A percentile compares a stretch with the other conserved stretches of the same genome.
Conservation (phyloP, 92 coral and sea anemone species). For the Montipora capitata region DNA sequence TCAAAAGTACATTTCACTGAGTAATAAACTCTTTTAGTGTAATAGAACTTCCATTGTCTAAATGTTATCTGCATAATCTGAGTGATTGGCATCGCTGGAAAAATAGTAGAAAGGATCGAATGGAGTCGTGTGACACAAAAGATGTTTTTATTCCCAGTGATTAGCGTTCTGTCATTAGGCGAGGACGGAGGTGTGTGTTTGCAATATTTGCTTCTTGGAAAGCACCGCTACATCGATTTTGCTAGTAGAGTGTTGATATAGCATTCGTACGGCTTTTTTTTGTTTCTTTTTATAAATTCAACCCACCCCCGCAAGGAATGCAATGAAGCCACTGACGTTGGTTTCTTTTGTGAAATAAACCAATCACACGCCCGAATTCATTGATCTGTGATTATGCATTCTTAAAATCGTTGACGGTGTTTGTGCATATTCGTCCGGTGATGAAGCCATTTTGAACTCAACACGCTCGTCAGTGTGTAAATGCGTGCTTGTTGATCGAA, state of each 20-base stretch:
- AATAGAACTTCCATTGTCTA: background rate
- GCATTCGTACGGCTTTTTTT: too few species aligned
- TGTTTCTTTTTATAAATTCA: background rate
- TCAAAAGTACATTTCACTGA: too few species aligned
- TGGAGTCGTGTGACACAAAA: background rate
- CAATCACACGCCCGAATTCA: constrained; percentile 76
- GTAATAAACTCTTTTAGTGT: too few species aligned
- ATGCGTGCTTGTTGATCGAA: constrained; percentile 42
- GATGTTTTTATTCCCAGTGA: background rate
- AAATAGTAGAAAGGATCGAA: background rate
- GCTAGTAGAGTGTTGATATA: too few species aligned
- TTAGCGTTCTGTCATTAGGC: background rate
- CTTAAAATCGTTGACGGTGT: constrained; percentile 78
- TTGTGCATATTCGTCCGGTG: constrained; percentile 45
- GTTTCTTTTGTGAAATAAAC: constrained; percentile 64
- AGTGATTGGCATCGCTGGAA: background rate
- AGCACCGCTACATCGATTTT: background rate
- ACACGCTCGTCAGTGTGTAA: constrained; percentile 45
- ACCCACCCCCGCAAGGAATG: constrained; percentile 56
- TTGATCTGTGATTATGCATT: constrained; percentile 84
- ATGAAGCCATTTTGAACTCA: constrained; percentile 49
- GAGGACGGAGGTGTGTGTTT: constrained; percentile 6
- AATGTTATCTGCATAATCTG: constrained; percentile 11
- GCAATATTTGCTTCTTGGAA: constrained; percentile 26
- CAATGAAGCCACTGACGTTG: constrained; percentile 7